Evolutionary conservation across 2,888 invertebrate genomes (phyloP), one percentile per base, ranked within the genome.

Genomic region (Luperina testacea): DNA sequence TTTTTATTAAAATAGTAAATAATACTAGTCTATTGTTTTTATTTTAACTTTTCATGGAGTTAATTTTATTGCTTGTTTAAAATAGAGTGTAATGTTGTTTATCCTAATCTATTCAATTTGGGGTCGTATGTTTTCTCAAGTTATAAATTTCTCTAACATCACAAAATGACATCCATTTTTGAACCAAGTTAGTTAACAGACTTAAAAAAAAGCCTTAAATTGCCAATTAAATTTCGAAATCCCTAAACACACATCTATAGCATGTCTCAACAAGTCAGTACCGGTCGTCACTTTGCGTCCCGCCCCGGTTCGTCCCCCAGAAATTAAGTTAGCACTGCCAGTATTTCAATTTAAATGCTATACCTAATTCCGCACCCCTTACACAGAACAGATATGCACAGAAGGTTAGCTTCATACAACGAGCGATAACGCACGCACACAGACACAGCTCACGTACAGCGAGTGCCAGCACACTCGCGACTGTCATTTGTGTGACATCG

Each of bases 321-420:
- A 95, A 95, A 95, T 95, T 93, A 93, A 94, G 93, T 96, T 95
- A 95, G 91, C 92, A 88, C 90, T 91, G 92, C 88, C 94, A 94
- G 94, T 94, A 95, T 95, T 95, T 94, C 95, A 94, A 95, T 96
- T 95, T 95, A 95, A 95, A 94, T 92, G 94, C 94, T 94, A 95
- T 94, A 94, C 92, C 95, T 95, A 96, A 95, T 95, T 93, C 90
- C 86, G 87, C 88, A 91, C 91, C 93, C 93, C 89, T 85, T 63
- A 87, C 92, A 93, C 88, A 27, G 6, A 20, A 59, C 38, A 63
- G 11, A 20, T 15, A 68, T 2, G 1, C 9, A 27, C 38, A 83
- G 53, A 82, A 83, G 45, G 27, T 9, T 3, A 0, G 11, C 15
- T 42, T 7, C 24, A 51, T n/a, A 20, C 0, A 48, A 59, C 3